These are phyloP conservation scores for Synanthedon tipuliformis DNA, from an alignment of 2,888 invertebrate genomes.

Conservation along the genomic window DNA sequence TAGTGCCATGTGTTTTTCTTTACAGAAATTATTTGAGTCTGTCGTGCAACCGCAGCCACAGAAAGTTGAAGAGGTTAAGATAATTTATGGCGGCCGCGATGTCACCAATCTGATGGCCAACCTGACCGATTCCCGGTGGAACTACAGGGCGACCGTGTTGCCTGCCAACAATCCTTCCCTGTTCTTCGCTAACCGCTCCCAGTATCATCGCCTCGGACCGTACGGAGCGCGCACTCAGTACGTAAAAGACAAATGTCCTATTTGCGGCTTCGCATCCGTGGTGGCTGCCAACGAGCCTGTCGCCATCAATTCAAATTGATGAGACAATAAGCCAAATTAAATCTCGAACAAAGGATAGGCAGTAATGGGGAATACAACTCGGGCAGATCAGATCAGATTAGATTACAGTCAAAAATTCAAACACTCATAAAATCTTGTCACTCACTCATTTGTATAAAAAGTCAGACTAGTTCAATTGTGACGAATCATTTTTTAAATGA, in stretches of 20 bases:
- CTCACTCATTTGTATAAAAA: constrained; percentile 16
- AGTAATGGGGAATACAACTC: constrained; percentile 35
- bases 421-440: too few species aligned
- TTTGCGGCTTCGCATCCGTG: constrained; percentile 64
- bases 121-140: constrained; percentile 66
- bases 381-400: constrained; percentile 57
- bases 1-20: not conserved
- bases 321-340: constrained; percentile 33
- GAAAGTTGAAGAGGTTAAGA: constrained; percentile 46
- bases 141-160: constrained; percentile 64
- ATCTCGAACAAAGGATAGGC: constrained; percentile 43
- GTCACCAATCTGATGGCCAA: constrained; percentile 71
- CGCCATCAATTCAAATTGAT: constrained; percentile 30
- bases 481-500: not conserved
- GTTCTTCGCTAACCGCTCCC: constrained; percentile 73
- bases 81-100: constrained; percentile 66
- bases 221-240: constrained; percentile 70
- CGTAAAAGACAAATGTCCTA: constrained; percentile 63
- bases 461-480: constrained; percentile 28
- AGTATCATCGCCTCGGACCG: constrained; percentile 70
- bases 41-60: constrained; percentile 56
- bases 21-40: constrained; percentile 60
- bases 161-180: constrained; percentile 68
- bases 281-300: constrained; percentile 37
- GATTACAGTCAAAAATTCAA: constrained; percentile 12